Conservation (phyloP, 2,888 invertebrate genomes). For the Agrotis ipsilon region DNA sequence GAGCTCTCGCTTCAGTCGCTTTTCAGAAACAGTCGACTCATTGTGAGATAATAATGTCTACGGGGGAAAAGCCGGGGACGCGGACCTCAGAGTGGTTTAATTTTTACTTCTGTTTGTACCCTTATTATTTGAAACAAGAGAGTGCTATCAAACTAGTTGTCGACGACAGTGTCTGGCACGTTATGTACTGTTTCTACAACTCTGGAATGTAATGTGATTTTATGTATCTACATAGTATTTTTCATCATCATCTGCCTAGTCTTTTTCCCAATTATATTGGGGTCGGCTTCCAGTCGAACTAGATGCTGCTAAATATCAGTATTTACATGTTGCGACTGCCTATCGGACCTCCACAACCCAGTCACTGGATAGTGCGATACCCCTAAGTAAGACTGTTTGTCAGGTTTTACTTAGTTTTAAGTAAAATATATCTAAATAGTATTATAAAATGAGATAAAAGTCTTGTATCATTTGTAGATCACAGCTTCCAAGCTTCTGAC, state of each 20-base stretch:
- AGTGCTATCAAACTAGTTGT: slow-evolving; percentile 32
- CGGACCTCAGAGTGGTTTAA: slow-evolving; percentile 39
- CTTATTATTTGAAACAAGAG: slow-evolving; percentile 32
- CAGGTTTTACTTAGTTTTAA: no score
- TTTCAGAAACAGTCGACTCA: slow-evolving; percentile 63
- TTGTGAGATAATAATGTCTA: slow-evolving; percentile 63
- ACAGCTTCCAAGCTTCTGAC: no score
- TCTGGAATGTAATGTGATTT: neutral
- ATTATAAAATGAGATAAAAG: neutral
- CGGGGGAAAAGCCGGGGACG: slow-evolving; percentile 41
- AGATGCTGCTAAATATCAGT: no score
- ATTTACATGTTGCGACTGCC: no score
- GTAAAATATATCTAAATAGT: no score
- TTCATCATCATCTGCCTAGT: no score
- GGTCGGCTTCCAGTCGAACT: no score
- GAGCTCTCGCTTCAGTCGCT: slow-evolving; percentile 50
- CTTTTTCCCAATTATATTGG: no score
- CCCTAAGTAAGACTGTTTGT: no score
- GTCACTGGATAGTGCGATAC: no score
- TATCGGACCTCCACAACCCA: no score
- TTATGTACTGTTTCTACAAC: neutral
- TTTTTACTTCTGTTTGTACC: slow-evolving; percentile 47
- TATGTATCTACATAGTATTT: no score
- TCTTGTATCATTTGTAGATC: neutral
- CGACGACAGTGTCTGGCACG: slow-evolving; percentile 1